Conservation (phyloP, 2,888 invertebrate genomes). For the Listrodromus nycthemerus region DNA sequence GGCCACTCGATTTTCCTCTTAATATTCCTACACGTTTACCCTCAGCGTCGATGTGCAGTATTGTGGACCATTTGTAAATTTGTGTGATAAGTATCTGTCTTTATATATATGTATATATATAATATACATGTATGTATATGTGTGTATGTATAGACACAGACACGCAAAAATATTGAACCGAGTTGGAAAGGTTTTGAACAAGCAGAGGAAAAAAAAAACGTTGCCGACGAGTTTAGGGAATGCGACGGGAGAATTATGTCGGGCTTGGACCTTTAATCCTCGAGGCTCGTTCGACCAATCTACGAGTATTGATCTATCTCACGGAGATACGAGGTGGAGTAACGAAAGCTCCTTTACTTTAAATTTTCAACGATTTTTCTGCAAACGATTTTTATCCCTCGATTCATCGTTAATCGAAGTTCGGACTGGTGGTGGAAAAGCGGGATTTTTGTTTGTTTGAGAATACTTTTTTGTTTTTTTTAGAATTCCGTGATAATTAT, state of each 20-base stretch:
- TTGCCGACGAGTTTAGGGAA: constrained; percentile 14
- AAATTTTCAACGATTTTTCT: background rate
- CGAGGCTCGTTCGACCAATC: constrained; percentile 33
- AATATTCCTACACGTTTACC: constrained; percentile 18
- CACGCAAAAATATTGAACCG: background rate
- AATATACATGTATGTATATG: background rate
- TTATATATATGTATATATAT: background rate
- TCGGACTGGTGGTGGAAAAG: background rate
- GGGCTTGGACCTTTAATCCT: constrained; percentile 9
- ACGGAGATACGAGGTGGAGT: background rate
- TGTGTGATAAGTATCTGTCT: background rate
- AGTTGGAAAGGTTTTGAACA: constrained; percentile 19
- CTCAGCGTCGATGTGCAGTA: constrained; percentile 7
- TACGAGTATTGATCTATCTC: constrained; percentile 22
- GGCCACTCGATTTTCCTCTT: constrained; percentile 44
- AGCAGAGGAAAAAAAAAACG: constrained; percentile 7
- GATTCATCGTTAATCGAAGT: background rate
- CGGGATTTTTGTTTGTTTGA: background rate
- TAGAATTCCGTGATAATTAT: too few relatives aligned
- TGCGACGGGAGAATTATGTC: background rate
- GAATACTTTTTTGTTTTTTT: too few relatives aligned
- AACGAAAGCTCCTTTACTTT: background rate
- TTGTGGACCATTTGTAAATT: background rate
- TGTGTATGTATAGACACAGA: too few relatives aligned
- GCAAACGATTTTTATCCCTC: background rate